These are phyloP conservation scores for Channa argus DNA, from an alignment of 2,113 vertebrate genomes.

Conservation along the genomic window DNA sequence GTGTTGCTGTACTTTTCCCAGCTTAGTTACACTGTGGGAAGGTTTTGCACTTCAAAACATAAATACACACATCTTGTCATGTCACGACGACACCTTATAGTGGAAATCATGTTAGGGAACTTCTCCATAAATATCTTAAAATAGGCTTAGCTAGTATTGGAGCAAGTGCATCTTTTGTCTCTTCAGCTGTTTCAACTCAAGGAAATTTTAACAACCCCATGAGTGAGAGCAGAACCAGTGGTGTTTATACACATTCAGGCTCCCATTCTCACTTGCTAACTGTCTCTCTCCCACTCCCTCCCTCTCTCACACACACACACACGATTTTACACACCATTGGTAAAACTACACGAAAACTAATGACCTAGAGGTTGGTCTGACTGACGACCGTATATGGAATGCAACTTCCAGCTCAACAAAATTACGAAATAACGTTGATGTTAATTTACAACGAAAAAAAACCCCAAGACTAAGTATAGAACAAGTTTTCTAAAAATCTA, in stretches of 20 bases:
- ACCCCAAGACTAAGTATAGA: constrained; percentile 60
- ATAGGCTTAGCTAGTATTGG: not conserved
- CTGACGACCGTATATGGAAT: constrained; percentile 59
- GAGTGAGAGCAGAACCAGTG: constrained; percentile 40
- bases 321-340: constrained; percentile 63
- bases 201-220: constrained; percentile 24
- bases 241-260: constrained; percentile 29
- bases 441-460: constrained; percentile 3
- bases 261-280: not conserved
- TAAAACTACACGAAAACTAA: constrained; percentile 45
- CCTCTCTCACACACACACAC: not conserved
- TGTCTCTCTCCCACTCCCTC: not conserved
- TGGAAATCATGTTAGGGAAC: constrained; percentile 14
- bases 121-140: constrained; percentile 15
- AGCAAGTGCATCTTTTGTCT: constrained; percentile 3
- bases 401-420: constrained; percentile 47
- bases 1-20: constrained; percentile 28
- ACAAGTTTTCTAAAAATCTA: constrained; percentile 25
- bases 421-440: constrained; percentile 35
- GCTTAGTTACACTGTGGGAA: constrained; percentile 42
- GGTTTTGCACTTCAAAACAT: constrained; percentile 23
- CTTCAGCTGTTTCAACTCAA: constrained; percentile 35
- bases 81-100: constrained; percentile 18
- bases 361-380: constrained; percentile 35
- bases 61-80: constrained; percentile 18